These are phyloP conservation scores for Pollenia labialis DNA, from an alignment of 2,888 invertebrate species.

Conservation along the genomic window DNA sequence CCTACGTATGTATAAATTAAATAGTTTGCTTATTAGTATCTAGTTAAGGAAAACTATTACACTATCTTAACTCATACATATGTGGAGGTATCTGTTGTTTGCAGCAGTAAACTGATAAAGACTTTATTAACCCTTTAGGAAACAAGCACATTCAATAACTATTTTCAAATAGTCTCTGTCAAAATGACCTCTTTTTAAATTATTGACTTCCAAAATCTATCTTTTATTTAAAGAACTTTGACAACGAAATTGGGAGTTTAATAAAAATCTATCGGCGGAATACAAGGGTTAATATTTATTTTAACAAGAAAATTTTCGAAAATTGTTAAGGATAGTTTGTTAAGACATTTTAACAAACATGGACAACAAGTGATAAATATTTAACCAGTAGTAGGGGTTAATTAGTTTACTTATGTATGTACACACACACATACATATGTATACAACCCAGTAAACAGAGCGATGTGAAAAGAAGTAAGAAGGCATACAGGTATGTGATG, in stretches of 20 bases:
- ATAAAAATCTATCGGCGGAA: too few relatives aligned
- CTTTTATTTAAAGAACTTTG: too few relatives aligned
- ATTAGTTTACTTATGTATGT: slow-evolving; percentile 52
- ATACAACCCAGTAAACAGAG: neutral
- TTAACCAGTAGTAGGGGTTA: slow-evolving; percentile 51
- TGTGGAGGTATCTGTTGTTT: slow-evolving; percentile 18
- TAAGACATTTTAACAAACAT: slow-evolving; percentile 40
- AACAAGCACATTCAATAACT: too few relatives aligned
- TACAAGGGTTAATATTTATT: neutral
- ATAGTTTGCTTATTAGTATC: slow-evolving; percentile 6
- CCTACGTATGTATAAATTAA: slow-evolving; percentile 1
- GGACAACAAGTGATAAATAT: slow-evolving; percentile 60
- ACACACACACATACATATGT: neutral
- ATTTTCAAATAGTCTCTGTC: too few relatives aligned
- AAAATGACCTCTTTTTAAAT: too few relatives aligned
- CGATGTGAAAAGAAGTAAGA: too few relatives aligned
- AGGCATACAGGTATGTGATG: neutral
- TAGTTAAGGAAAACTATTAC: slow-evolving; percentile 16
- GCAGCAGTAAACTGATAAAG: slow-evolving; percentile 41
- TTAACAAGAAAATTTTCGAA: neutral
- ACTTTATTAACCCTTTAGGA: slow-evolving; percentile 47
- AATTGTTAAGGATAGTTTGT: slow-evolving; percentile 1
- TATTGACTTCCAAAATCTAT: too few relatives aligned
- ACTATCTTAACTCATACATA: neutral
- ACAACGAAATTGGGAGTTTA: too few relatives aligned